Evolutionary conservation across 2,888 invertebrate species (phyloP), one percentile per base, ranked within the genome.

Genomic region (Drosophila histrio): DNA sequence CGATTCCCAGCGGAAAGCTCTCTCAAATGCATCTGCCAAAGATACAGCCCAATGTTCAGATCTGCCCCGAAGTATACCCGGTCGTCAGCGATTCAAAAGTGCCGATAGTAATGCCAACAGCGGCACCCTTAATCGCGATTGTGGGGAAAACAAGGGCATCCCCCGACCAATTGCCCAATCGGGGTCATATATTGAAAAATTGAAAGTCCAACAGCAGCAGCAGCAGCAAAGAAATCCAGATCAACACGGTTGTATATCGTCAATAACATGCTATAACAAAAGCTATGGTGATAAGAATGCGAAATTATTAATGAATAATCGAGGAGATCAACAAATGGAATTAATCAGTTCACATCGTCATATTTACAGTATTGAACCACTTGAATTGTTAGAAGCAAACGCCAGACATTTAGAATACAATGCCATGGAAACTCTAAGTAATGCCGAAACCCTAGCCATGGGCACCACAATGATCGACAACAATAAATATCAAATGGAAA

Each of bases 131-230:
- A 64, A 65, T 66, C 66, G 69, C 80, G 81, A 88, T 53, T 77
- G 77, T 79, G 78, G 81, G 68, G 60, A 73, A 77, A 56, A 47
- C 78, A 77, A 58, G 79, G 46, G 66, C 74, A 67, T 76, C 79
- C 22, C 86, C 85, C 61, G 88, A 83, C 79, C 87, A 86, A 84
- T 85, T 87, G 76, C 85, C 85, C 89, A 90, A 60, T 81, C 89
- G 90, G 83, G 87, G 56, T 85, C 90, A 88, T 89, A 90, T 88
- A 83, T 89, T 85, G 89, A 90, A 90, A 90, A 91, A 88, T 50
- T 91, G 76, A 90, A 87, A 24, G 22, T 41, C 41, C 41, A 41
- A 53, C 77, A 80, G 13, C 43, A 72, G 17, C 73, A 68, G 9
- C 57, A 17, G 24, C 15, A 36, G 21, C 44, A 24, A 17, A 50